phyloP scores from a whole-genome alignment of 1,140 invertebrate species.

The Drosophila littoralis region DNA sequence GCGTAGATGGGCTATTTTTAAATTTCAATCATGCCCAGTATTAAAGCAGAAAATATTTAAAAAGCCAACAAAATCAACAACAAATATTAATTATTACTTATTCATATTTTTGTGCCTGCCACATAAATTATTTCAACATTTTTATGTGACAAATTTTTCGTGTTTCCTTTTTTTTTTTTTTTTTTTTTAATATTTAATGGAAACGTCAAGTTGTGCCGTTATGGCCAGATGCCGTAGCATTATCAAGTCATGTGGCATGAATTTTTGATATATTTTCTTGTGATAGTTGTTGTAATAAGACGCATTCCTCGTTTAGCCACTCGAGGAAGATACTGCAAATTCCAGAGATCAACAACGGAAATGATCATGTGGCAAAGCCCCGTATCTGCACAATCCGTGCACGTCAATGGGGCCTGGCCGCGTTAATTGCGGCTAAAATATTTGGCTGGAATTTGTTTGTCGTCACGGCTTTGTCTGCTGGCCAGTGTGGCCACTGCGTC shows the following conservation, averaged over 20 bases:
- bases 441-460: conserved; percentile 69
- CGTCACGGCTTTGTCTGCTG: conserved; percentile 64
- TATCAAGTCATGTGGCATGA: conserved; percentile 33
- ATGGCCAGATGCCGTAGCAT: conserved; percentile 29
- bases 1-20: conserved; percentile 74
- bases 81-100: conserved; percentile 76
- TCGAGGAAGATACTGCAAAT: conserved; percentile 58
- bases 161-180: conserved; percentile 27
- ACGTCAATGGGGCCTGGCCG: conserved; percentile 60
- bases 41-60: too few species aligned
- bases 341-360: conserved; percentile 56
- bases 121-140: conserved; percentile 69
- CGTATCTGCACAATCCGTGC: conserved; percentile 23
- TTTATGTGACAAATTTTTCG: conserved; percentile 71
- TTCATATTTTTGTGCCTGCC: conserved; percentile 46
- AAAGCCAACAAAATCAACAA: conserved; percentile 8
- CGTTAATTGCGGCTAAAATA: conserved; percentile 48
- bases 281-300: conserved; percentile 32
- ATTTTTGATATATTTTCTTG: conserved; percentile 8
- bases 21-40: conserved; percentile 58
- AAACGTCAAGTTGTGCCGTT: not conserved
- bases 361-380: conserved; percentile 53
- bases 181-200: not conserved
- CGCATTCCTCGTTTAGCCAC: conserved; percentile 46
- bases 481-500: conserved; percentile 47